A percentile compares a stretch with the other conserved stretches of the same genome.
These are phyloP conservation scores for Ditylenchus dipsaci DNA, from an alignment of 1,140 invertebrate species.

Conservation along the genomic window DNA sequence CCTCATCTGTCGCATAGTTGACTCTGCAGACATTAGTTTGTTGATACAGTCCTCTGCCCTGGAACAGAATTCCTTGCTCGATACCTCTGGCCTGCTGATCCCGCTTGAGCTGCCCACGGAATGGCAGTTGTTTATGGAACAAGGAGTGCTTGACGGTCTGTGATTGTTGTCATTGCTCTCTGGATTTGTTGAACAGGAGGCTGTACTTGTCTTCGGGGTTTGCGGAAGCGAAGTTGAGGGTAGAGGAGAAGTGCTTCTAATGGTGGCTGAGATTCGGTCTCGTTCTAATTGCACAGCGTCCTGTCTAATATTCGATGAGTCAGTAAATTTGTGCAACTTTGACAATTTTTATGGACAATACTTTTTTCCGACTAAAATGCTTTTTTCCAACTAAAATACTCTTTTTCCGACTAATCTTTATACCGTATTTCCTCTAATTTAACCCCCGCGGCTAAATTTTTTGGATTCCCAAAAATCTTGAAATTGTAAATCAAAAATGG, in stretches of 20 bases:
- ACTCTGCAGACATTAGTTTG: conserved; percentile 30
- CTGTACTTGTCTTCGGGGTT: neutral
- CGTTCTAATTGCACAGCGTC: conserved; percentile 10
- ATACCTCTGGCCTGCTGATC: neutral
- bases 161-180: neutral
- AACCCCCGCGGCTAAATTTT: too few species aligned
- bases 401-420: too few species aligned
- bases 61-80: neutral
- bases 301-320: neutral
- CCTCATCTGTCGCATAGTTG: conserved; percentile 22
- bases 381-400: too few species aligned
- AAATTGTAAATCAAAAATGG: too few species aligned
- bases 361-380: too few species aligned
- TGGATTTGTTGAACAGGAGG: conserved; percentile 1
- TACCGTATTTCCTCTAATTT: too few species aligned
- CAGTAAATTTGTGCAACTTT: too few species aligned
- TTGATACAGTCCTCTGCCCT: conserved; percentile 22
- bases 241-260: neutral
- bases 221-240: neutral
- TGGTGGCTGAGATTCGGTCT: conserved; percentile 16
- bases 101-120: neutral
- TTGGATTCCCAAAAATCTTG: too few species aligned
- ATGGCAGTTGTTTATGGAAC: neutral
- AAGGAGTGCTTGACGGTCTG: neutral
- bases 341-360: too few species aligned